These are phyloP conservation scores for Macroramphosus scolopax DNA, from an alignment of 2,797 vertebrate genomes.

Conservation along the genomic window DNA sequence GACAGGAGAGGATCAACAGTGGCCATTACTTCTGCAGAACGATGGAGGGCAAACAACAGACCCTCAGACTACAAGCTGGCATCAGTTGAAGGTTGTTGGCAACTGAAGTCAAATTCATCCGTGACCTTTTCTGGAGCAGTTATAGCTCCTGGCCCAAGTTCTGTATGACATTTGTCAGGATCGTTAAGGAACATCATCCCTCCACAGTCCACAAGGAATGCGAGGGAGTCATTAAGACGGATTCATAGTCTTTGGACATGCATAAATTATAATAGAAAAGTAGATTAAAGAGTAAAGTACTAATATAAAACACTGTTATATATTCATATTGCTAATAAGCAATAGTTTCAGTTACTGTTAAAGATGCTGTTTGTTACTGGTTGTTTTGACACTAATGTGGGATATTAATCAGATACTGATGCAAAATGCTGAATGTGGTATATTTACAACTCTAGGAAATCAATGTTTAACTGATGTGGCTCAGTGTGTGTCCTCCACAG, in stretches of 20 bases:
- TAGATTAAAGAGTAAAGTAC: conserved; percentile 11
- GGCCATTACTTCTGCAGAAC: conserved; percentile 31
- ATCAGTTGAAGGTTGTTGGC: conserved; percentile 26
- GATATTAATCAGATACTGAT: no score
- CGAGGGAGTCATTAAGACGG: conserved; percentile 29
- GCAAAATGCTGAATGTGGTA: no score
- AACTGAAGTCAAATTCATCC: conserved; percentile 39
- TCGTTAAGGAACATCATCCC: conserved; percentile 48
- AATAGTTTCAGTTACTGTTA: background rate
- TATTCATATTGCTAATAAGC: background rate
- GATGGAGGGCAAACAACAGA: conserved; percentile 27
- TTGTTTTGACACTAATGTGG: no score
- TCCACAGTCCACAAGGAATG: conserved; percentile 17
- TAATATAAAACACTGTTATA: conserved; percentile 2
- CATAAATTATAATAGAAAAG: conserved; percentile 29
- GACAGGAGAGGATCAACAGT: conserved; percentile 20
- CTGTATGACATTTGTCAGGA: conserved; percentile 41
- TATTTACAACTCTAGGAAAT: no score
- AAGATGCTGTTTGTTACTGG: no score
- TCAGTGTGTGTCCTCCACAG: no score
- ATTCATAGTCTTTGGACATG: conserved; percentile 23
- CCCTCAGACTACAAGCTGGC: conserved; percentile 33
- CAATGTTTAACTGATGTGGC: no score
- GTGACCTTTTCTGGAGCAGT: conserved; percentile 48
- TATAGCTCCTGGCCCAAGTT: conserved; percentile 31